Evolutionary conservation across 35 echinoderm and acorn worm genomes (phyloP).

Genomic region (Lytechinus variegatus): DNA sequence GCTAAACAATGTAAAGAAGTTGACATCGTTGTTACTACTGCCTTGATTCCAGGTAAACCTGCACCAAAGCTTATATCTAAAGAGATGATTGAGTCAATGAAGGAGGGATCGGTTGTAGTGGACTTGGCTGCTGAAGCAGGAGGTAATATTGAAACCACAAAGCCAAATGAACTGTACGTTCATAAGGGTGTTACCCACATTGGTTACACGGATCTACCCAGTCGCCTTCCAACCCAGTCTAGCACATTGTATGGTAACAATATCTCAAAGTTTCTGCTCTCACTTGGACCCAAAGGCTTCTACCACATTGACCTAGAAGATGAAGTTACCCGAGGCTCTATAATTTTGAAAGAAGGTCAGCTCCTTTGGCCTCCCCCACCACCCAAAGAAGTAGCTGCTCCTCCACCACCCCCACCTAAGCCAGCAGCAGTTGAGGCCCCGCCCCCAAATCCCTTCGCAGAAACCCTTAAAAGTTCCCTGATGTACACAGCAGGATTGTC

Average conservation of each 20-base stretch:
- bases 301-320: conserved; percentile 95
- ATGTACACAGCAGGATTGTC: conserved; percentile 80
- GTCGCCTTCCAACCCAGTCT: conserved; percentile 93
- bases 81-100: conserved; percentile 98
- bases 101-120: conserved; percentile 96
- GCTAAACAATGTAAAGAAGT: conserved; percentile 97
- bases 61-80: conserved; percentile 93
- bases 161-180: conserved; percentile 83
- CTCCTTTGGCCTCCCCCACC: conserved; percentile 99
- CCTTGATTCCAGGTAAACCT: conserved; percentile 92
- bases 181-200: conserved; percentile 98
- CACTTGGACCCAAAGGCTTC: conserved; percentile 85
- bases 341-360: conserved; percentile 84
- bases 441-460: conserved; percentile 70
- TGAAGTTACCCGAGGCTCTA: conserved; percentile 94
- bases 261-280: conserved; percentile 95
- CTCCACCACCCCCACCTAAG: conserved; percentile 57
- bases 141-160: conserved; percentile 97
- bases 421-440: conserved; percentile 55
- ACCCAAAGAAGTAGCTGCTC: conserved; percentile 78
- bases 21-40: conserved; percentile 89
- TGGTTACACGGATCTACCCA: conserved; percentile 90
- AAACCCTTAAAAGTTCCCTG: conserved; percentile 70
- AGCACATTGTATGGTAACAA: conserved; percentile 99
- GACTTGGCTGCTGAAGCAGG: conserved; percentile 95